Conservation (phyloP, 2,888 invertebrate genomes). For the Protodeltote pygarga region DNA sequence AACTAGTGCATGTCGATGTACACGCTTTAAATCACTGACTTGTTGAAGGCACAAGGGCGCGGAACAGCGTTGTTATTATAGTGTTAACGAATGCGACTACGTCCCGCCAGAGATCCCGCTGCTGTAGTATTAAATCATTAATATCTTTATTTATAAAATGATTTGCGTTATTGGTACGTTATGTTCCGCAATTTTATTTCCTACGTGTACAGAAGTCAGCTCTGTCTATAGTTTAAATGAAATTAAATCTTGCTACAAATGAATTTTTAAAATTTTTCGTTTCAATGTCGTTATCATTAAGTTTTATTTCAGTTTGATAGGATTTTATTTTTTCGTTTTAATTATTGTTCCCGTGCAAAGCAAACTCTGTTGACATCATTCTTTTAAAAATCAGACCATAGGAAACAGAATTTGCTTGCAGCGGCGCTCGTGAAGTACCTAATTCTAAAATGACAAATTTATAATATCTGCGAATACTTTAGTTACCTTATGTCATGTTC, state of each 20-base stretch:
- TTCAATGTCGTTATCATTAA: conserved; percentile 65
- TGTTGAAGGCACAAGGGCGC: conserved; percentile 32
- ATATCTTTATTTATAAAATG: conserved; percentile 60
- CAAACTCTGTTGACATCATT: conserved; percentile 48
- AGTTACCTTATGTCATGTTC: conserved; percentile 42
- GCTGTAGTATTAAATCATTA: conserved; percentile 60
- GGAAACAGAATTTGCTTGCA: conserved; percentile 44
- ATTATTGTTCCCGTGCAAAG: conserved; percentile 48
- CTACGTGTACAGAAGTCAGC: conserved; percentile 34
- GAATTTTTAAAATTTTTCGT: conserved; percentile 67
- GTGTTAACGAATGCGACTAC: conserved; percentile 43
- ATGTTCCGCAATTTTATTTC: conserved; percentile 49
- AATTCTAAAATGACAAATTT: conserved; percentile 37
- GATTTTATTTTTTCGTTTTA: conserved; percentile 60
- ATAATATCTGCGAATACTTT: conserved; percentile 36
- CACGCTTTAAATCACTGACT: neutral
- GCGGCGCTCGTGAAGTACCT: conserved; percentile 47
- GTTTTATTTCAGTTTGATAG: conserved; percentile 68
- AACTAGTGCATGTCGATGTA: conserved; percentile 29
- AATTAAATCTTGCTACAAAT: conserved; percentile 65
- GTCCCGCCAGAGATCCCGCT: conserved; percentile 62
- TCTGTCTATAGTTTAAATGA: conserved; percentile 52
- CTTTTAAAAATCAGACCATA: conserved; percentile 28
- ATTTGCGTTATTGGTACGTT: conserved; percentile 54
- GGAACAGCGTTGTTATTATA: conserved; percentile 16